Evolutionary conservation across 2,113 vertebrate genomes (phyloP), one percentile per base, ranked within the genome.

Genomic region (Oreochromis spilurus): DNA sequence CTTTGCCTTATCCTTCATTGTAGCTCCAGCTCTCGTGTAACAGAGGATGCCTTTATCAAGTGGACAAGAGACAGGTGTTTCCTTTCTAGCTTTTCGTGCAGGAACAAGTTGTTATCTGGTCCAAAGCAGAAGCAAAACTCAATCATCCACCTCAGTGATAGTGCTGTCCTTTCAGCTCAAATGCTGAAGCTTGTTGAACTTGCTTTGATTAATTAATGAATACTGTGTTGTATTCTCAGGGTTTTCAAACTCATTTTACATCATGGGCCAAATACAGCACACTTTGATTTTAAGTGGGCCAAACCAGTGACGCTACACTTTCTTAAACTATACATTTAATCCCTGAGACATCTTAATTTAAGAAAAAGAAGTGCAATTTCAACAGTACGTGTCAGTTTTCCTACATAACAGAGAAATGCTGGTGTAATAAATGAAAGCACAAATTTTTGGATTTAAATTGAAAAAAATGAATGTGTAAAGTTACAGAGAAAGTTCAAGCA

Each of bases 251-350:
- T 62, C 31, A 62, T 62, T 62, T 62, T 62, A 62, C 1, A 62
- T n/a, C 58, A 11, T 62, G 11, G 58, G 31, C 31, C 58, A 62
- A n/a, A 65, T 65, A 62, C 58, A 62, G 9, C 31, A 62, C 17
- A 62, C 17, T 62, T 62, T 62, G 58, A 65, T n/a, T 36, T 65
- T 65, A n/a, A 36, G 60, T 36, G 12, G 31, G 60, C 4, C 60
- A 65, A 36, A 62, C 17, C 0, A 65, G 17, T 65, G 31, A 65
- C 0, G 0, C 60, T n/a, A 0, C 60, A 65, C 60, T 38, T 65
- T 38, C 19, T 65, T 65, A 38, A 38, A 65, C 60, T 38, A 13
- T 38, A 38, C 60, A 65, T 65, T 65, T 65, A 38, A 38, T 65
- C 34, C 31, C 34, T 13, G 34, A 65, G 34, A 65, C 7, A 65